Evolutionary conservation across 2,113 vertebrate genomes (phyloP).

Genomic region (Copsychus sechellarum): DNA sequence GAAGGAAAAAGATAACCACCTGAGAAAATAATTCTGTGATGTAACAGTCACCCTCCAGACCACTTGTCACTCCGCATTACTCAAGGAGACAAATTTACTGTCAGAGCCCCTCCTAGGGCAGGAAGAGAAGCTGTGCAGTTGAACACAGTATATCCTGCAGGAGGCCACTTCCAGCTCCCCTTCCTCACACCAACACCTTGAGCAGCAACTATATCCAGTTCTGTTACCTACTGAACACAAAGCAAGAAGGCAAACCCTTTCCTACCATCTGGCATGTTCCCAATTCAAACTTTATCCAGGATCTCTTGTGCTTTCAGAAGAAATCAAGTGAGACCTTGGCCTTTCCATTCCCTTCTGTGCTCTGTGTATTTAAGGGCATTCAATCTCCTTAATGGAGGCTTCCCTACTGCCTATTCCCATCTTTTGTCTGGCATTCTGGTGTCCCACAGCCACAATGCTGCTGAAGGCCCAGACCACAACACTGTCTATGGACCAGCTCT

Average conservation of each 20-base stretch:
- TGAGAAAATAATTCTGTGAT: neutral
- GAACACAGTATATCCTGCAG: neutral
- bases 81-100: neutral
- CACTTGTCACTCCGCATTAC: neutral
- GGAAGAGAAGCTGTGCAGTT: neutral
- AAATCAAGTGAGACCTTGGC: neutral
- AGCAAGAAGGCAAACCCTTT: neutral
- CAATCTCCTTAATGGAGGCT: neutral
- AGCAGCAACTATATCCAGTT: neutral
- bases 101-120: neutral
- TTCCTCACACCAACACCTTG: neutral
- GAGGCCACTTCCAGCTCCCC: neutral
- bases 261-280: neutral
- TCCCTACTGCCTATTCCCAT: neutral
- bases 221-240: neutral
- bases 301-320: neutral
- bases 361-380: neutral
- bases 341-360: neutral
- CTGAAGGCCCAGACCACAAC: neutral
- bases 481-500: neutral
- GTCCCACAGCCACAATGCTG: neutral
- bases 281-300: neutral
- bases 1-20: neutral
- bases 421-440: neutral
- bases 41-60: neutral